Conservation (phyloP, 1,140 invertebrate species). For the Temnothorax curvispinosus region DNA sequence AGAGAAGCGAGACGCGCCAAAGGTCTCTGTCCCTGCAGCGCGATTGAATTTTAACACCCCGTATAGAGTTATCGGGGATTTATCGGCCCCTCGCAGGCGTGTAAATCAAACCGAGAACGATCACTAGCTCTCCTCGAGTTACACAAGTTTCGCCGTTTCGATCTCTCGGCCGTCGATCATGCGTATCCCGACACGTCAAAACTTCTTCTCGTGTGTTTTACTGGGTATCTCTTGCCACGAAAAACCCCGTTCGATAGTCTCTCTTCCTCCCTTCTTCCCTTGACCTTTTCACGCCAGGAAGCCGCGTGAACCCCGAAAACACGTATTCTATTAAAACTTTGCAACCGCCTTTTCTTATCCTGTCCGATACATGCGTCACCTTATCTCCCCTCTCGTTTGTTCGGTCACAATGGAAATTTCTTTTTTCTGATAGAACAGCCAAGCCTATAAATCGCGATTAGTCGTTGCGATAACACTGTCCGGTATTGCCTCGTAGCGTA, state of each 20-base stretch:
- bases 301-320: not conserved
- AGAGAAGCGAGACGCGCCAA: not conserved
- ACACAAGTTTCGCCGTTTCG: slow-evolving; percentile 34
- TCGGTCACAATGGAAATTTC: slow-evolving; percentile 38
- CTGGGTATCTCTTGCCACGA: not conserved
- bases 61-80: slow-evolving; percentile 52
- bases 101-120: slow-evolving; percentile 55
- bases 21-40: not conserved
- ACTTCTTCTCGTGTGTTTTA: slow-evolving; percentile 34
- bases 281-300: slow-evolving; percentile 6
- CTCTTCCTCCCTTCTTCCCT: not conserved
- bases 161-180: slow-evolving; percentile 18
- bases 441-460: slow-evolving; percentile 52
- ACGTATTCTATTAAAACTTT: slow-evolving; percentile 55
- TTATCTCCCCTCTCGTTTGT: slow-evolving; percentile 22
- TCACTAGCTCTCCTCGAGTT: slow-evolving; percentile 37
- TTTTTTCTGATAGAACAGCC: not conserved
- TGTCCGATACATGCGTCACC: slow-evolving; percentile 9
- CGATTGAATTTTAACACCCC: slow-evolving; percentile 50
- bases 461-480: slow-evolving; percentile 14
- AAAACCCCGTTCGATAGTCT: slow-evolving; percentile 1
- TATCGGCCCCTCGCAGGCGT: slow-evolving; percentile 34
- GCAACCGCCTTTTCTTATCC: not conserved
- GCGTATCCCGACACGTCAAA: slow-evolving; percentile 21
- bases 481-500: not conserved